These are phyloP conservation scores for Samia ricini DNA, from an alignment of 1,140 invertebrate species.

Conservation along the genomic window DNA sequence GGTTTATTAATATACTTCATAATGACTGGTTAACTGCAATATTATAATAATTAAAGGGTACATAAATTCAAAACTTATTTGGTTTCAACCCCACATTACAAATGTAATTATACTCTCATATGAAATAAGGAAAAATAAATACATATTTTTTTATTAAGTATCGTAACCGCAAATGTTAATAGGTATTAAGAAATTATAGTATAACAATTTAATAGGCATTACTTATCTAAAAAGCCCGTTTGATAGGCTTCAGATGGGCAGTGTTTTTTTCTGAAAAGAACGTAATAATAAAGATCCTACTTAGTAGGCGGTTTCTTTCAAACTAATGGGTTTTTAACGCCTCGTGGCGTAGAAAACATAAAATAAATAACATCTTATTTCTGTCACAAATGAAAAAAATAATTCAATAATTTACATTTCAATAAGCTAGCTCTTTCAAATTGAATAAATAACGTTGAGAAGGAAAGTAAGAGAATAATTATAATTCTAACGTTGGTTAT, in stretches of 20 bases:
- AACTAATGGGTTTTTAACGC: not conserved
- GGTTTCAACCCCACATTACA: not conserved
- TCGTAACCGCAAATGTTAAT: not conserved
- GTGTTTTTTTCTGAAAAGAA: not conserved
- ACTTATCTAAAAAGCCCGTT: not conserved
- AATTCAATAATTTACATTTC: not conserved
- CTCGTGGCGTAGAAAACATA: not conserved
- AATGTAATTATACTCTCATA: no score
- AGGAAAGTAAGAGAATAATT: not conserved
- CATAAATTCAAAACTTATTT: no score
- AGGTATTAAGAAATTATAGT: not conserved
- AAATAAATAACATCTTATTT: not conserved
- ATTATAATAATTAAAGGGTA: no score
- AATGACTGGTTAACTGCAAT: no score
- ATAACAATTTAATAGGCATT: not conserved
- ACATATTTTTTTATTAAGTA: not conserved
- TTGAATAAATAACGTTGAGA: not conserved
- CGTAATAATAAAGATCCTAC: not conserved
- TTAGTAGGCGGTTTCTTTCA: not conserved
- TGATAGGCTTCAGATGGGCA: not conserved
- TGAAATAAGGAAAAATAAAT: no score
- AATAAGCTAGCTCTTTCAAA: not conserved
- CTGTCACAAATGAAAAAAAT: not conserved
- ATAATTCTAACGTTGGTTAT: no score
- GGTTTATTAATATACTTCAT: no score